A percentile compares a stretch with the other conserved stretches of the same genome.
Conservation (phyloP, 2,888 invertebrate genomes). For the Phyllotreta striolata region DNA sequence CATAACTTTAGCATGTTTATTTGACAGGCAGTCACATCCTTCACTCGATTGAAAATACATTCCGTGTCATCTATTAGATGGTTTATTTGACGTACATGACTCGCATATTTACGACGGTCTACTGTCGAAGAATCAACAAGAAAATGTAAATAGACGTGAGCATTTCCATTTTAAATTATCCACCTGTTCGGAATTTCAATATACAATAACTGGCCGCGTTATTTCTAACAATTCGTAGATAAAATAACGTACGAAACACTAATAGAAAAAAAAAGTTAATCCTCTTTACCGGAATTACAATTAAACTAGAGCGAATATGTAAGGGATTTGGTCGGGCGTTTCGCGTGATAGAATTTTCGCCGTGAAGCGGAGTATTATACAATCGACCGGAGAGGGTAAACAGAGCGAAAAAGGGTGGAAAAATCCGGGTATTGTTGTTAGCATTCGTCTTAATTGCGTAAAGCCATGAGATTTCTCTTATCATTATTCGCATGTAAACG, state of each 20-base stretch:
- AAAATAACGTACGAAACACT: too few species aligned
- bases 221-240: neutral
- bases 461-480: slow-evolving; percentile 55
- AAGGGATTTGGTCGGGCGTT: slow-evolving; percentile 52
- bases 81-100: too few species aligned
- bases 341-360: slow-evolving; percentile 51
- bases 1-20: too few species aligned
- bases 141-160: too few species aligned
- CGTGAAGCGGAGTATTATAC: too few species aligned
- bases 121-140: too few species aligned
- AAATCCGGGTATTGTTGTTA: slow-evolving; percentile 41
- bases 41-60: too few species aligned
- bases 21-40: too few species aligned
- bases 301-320: slow-evolving; percentile 52
- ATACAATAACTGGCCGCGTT: neutral
- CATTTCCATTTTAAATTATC: too few species aligned
- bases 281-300: slow-evolving; percentile 43
- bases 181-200: slow-evolving; percentile 5
- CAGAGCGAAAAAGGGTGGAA: slow-evolving; percentile 11
- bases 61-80: too few species aligned
- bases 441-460: slow-evolving; percentile 53
- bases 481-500: slow-evolving; percentile 55
- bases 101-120: too few species aligned
- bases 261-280: neutral
- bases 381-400: neutral